phyloP scores from a whole-genome alignment of 2,797 vertebrate genomes.

The Hippopotamyrus pictus region DNA sequence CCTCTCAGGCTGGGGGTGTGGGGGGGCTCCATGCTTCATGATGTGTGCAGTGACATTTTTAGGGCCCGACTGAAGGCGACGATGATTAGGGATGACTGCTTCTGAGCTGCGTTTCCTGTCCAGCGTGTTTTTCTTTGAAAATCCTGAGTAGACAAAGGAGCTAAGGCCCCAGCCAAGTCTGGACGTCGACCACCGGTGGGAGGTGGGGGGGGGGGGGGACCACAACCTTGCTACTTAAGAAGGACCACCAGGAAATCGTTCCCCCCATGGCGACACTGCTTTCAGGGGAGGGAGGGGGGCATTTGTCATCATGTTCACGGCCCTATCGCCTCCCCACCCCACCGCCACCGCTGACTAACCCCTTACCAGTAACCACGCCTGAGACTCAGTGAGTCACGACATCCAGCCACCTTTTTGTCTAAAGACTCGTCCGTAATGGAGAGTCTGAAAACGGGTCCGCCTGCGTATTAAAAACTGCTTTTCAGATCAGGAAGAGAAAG shows the following conservation, averaged over 20 bases:
- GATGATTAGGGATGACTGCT: slow-evolving; percentile 54
- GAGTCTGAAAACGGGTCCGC: background rate
- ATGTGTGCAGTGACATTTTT: slow-evolving; percentile 54
- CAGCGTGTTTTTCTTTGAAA: slow-evolving; percentile 46
- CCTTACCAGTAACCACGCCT: slow-evolving; percentile 16
- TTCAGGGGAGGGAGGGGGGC: background rate
- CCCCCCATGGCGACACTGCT: slow-evolving; percentile 27
- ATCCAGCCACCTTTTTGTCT: background rate
- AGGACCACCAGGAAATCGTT: slow-evolving; percentile 38
- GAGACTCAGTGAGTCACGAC: background rate
- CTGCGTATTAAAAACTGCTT: background rate
- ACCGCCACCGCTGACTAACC: slow-evolving; percentile 41
- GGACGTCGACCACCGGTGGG: slow-evolving; percentile 24
- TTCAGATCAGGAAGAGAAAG: background rate
- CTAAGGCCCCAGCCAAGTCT: slow-evolving; percentile 1
- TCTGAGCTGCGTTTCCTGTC: slow-evolving; percentile 57
- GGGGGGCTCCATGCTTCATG: slow-evolving; percentile 26
- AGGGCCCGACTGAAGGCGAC: slow-evolving; percentile 45
- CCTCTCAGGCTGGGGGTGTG: slow-evolving; percentile 47
- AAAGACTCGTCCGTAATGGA: background rate
- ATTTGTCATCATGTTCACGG: background rate
- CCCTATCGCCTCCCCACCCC: background rate
- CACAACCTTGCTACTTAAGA: slow-evolving; percentile 27
- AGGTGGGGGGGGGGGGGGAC: slow-evolving; percentile 14
- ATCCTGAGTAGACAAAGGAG: slow-evolving; percentile 23